phyloP scores from a whole-genome alignment of 2,113 vertebrate species.

The Macrotus californicus region DNA sequence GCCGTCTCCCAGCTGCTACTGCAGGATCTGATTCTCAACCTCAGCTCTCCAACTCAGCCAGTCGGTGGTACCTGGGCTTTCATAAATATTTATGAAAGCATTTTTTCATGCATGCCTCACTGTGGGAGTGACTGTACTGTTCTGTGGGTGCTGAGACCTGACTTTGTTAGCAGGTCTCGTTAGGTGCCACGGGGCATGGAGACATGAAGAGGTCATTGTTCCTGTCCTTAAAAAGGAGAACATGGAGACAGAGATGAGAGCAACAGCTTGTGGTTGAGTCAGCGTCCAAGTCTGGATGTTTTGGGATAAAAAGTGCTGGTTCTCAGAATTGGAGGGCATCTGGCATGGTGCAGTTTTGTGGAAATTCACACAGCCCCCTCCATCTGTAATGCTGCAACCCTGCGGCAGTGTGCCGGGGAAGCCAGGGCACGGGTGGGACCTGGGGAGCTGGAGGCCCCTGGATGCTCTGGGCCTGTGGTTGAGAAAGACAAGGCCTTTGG shows the following conservation, averaged over 20 bases:
- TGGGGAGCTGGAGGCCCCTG: not conserved
- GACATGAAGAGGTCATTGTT: not conserved
- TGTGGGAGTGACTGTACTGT: not conserved
- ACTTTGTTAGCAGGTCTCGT: not conserved
- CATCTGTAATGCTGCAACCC: not conserved
- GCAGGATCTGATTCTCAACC: not conserved
- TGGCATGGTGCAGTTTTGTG: no score
- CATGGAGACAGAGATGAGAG: not conserved
- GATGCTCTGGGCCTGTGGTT: not conserved
- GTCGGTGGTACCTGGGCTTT: not conserved
- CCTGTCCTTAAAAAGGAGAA: not conserved
- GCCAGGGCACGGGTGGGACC: not conserved
- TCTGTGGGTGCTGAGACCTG: not conserved
- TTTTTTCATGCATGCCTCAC: not conserved
- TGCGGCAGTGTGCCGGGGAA: not conserved
- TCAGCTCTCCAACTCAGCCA: not conserved
- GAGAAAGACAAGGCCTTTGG: slow-evolving; percentile 28
- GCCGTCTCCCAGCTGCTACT: not conserved
- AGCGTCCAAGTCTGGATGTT: not conserved
- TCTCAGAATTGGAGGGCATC: not conserved
- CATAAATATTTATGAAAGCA: not conserved
- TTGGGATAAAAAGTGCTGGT: not conserved
- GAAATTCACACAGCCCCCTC: not conserved
- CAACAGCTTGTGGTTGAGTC: not conserved
- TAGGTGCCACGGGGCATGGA: not conserved